Evolutionary conservation across 2,113 vertebrate genomes (phyloP).

Genomic region (Muscicapa adusta): DNA sequence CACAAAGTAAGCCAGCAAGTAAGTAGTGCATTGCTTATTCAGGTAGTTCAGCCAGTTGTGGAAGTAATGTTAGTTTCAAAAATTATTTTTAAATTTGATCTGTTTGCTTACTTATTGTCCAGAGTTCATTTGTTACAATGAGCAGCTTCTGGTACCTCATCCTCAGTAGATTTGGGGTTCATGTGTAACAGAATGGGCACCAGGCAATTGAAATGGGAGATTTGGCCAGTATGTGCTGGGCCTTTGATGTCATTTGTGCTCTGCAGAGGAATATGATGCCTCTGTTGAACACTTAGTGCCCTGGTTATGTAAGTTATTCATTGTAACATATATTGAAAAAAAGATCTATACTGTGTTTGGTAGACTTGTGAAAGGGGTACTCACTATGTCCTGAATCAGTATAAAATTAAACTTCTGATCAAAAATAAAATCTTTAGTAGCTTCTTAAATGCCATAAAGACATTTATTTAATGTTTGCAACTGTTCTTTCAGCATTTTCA

Average conservation of each 20-base stretch:
- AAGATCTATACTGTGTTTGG: background rate
- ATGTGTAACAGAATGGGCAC: background rate
- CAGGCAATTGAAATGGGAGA: background rate
- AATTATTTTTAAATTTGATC: background rate
- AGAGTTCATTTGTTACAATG: background rate
- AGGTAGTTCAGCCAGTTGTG: background rate
- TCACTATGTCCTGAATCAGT: background rate
- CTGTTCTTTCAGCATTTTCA: background rate
- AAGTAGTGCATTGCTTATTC: background rate
- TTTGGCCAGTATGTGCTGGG: background rate
- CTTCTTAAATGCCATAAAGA: background rate
- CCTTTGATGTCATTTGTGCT: background rate
- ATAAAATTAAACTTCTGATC: background rate
- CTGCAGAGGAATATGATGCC: background rate
- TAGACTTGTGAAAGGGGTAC: too few relatives aligned
- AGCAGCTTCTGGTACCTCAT: background rate
- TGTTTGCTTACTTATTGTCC: background rate
- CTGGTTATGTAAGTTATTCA: background rate
- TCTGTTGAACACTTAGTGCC: background rate
- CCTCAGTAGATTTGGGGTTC: background rate
- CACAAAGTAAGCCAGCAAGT: background rate
- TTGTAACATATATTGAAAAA: background rate
- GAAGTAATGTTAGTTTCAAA: background rate
- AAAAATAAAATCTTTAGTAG: background rate
- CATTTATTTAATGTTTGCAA: background rate